phyloP scores from a whole-genome alignment of 2,888 invertebrate species.

The Ctena decussata region DNA sequence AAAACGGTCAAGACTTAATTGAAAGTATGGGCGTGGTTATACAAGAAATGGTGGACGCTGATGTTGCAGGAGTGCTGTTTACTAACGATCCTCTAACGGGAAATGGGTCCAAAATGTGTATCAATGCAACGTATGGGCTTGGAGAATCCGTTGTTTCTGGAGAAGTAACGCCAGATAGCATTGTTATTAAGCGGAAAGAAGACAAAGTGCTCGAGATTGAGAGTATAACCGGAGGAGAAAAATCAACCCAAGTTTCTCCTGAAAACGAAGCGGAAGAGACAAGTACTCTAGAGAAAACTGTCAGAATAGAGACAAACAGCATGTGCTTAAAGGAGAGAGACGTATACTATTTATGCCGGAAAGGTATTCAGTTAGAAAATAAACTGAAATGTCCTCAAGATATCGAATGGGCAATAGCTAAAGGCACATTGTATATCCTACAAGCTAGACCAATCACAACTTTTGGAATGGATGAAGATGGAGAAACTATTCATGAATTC shows the following conservation, averaged over 20 bases:
- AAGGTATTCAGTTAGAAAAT: background rate
- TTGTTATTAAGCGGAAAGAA: background rate
- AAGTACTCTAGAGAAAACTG: background rate
- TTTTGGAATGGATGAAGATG: constrained; percentile 1
- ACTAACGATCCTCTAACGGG: constrained; percentile 24
- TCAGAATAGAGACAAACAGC: background rate
- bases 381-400: background rate
- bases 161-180: background rate
- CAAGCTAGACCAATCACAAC: constrained; percentile 22
- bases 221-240: background rate
- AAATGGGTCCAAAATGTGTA: constrained; percentile 1
- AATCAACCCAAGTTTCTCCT: background rate
- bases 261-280: too few species aligned
- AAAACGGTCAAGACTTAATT: constrained; percentile 20
- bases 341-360: background rate
- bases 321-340: background rate
- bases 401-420: constrained; percentile 26
- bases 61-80: constrained; percentile 29
- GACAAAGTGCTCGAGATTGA: background rate
- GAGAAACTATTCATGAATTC: constrained; percentile 28
- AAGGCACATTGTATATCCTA: constrained; percentile 2
- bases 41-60: constrained; percentile 27
- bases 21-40: constrained; percentile 20
- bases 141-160: constrained; percentile 32
- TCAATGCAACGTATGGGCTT: constrained; percentile 20